These are phyloP conservation scores for Erinaceus europaeus DNA, from an alignment of 2,113 vertebrate genomes.

Conservation along the genomic window DNA sequence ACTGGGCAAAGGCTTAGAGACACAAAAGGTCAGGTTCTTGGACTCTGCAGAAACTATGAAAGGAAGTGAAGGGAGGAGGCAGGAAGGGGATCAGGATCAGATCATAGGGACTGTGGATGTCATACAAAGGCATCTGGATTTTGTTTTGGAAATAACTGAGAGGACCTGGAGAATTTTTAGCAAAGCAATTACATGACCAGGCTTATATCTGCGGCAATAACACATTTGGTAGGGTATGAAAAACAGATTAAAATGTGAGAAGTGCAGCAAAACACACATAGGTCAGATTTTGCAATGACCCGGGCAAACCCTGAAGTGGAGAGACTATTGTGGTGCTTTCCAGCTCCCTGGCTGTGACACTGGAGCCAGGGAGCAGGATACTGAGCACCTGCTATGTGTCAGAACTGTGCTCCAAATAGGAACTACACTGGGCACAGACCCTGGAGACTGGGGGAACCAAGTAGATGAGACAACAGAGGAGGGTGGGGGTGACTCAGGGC, in stretches of 20 bases:
- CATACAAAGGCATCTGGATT: neutral
- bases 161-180: neutral
- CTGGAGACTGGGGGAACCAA: neutral
- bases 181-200: neutral
- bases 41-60: neutral
- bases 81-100: too few species aligned
- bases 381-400: neutral
- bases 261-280: neutral
- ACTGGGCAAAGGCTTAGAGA: neutral
- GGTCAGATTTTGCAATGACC: neutral
- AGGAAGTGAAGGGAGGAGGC: neutral
- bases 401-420: neutral
- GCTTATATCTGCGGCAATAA: conserved; percentile 4
- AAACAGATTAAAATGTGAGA: conserved; percentile 33
- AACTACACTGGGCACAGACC: neutral
- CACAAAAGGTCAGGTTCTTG: neutral
- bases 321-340: neutral
- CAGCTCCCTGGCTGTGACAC: neutral
- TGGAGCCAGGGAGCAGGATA: neutral
- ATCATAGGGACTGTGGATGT: too few species aligned
- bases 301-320: neutral
- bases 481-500: neutral
- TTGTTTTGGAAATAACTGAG: neutral
- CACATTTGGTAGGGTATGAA: neutral
- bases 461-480: neutral